phyloP scores from a whole-genome alignment of 2,113 vertebrate species.

The Rhineura floridana region DNA sequence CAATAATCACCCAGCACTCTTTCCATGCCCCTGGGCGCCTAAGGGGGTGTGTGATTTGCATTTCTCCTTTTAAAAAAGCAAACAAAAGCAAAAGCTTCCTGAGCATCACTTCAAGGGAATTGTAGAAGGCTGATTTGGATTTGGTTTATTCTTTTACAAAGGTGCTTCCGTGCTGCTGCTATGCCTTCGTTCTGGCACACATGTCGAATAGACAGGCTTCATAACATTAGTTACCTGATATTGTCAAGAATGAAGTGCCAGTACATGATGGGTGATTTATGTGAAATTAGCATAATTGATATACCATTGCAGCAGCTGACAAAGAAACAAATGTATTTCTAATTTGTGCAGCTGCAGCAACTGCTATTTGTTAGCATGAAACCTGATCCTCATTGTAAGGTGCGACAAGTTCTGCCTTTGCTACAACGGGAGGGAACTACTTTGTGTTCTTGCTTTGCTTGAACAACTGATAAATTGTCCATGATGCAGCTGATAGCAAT shows the following conservation, averaged over 20 bases:
- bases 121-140: conserved; percentile 57
- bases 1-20: conserved; percentile 25
- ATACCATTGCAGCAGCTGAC: conserved; percentile 70
- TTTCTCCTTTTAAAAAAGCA: background rate
- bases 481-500: background rate
- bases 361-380: conserved; percentile 71
- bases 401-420: conserved; percentile 57
- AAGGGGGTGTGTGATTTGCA: conserved; percentile 20
- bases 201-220: conserved; percentile 53
- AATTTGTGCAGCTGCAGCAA: conserved; percentile 75
- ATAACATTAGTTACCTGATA: conserved; percentile 72
- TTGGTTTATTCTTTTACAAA: conserved; percentile 26
- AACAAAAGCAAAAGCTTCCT: conserved; percentile 6
- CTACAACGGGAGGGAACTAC: background rate
- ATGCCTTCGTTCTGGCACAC: background rate
- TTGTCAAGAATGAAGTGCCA: conserved; percentile 72
- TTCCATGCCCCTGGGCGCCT: conserved; percentile 19
- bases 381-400: conserved; percentile 56
- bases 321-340: conserved; percentile 78
- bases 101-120: conserved; percentile 23
- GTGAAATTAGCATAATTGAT: conserved; percentile 75
- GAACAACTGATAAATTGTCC: background rate
- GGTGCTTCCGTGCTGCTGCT: conserved; percentile 27
- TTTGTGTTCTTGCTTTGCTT: background rate
- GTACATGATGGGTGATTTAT: conserved; percentile 73